Percentiles rank a stretch among this genome's conserved stretches.
These are phyloP conservation scores for Drosophila planitibia DNA, from an alignment of 2,888 invertebrate genomes.

Conservation along the genomic window DNA sequence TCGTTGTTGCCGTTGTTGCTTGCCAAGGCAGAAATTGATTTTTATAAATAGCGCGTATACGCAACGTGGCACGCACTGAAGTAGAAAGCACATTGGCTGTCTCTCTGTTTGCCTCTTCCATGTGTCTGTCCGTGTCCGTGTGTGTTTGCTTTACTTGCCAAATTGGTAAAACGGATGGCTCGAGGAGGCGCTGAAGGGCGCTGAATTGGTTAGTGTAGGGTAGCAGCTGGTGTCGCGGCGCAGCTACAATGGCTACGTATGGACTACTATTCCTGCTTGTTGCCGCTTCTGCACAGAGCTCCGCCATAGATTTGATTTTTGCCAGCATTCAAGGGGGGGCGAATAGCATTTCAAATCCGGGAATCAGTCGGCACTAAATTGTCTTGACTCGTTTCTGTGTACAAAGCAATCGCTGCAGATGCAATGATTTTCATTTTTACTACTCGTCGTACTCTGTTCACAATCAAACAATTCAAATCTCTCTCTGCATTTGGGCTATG, in stretches of 20 bases:
- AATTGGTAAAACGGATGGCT: not conserved
- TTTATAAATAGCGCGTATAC: conserved; percentile 79
- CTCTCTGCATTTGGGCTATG: not conserved
- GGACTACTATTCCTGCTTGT: conserved; percentile 12
- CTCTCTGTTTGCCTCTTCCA: conserved; percentile 18
- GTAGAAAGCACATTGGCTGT: conserved; percentile 60
- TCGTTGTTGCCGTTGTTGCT: conserved; percentile 34
- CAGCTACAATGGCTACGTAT: conserved; percentile 44
- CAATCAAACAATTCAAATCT: conserved; percentile 44
- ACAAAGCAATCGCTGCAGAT: conserved; percentile 27
- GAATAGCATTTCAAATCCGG: conserved; percentile 19
- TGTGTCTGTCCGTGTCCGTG: not conserved
- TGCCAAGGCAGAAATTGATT: conserved; percentile 77
- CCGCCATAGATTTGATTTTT: conserved; percentile 26
- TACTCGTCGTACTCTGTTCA: conserved; percentile 30
- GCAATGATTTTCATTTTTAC: conserved; percentile 15
- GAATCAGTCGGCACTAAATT: conserved; percentile 24
- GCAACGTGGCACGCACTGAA: conserved; percentile 78
- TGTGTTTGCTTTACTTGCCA: conserved; percentile 37
- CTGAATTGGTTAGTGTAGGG: not conserved
- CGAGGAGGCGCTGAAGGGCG: not conserved
- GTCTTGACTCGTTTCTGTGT: conserved; percentile 27
- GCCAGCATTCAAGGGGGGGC: not conserved
- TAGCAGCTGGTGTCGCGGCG: conserved; percentile 42
- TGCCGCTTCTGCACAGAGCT: conserved; percentile 19